Base-by-base conservation (phyloP, 2,113 vertebrate genomes). In the Vidua macroura region DNA sequence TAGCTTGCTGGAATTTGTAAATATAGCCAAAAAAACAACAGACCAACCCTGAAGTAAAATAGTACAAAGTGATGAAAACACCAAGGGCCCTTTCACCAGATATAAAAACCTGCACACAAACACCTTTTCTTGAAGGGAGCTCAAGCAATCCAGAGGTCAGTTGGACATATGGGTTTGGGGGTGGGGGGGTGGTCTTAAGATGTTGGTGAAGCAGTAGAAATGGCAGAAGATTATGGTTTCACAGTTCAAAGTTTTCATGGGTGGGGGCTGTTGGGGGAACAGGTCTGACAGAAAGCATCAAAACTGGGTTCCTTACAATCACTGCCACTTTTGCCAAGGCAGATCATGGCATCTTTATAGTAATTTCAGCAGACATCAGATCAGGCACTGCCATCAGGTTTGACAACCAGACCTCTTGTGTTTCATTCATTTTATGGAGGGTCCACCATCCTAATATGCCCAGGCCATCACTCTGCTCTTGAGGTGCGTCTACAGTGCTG, bases 1-100 rank as follows among this genome's bases (percentile, higher is more conserved):
- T 56, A 86, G 73, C 77, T 78, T 66, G 23, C 31, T 88, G 88
- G 90, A 90, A 92, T 95, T 95, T 88, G 85, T 92, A 95, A 96
- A 94, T 88, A 86, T 51, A 93, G 73, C 55, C 2, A 6, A 92
- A 94, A 86, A 88, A 77, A 46, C 79, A 90, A 86, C 60, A 84
- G 72, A 75, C 66, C 30, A 74, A 80, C 33, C 7, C 53, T 87
- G 31, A 89, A 87, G 35, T 68, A 68, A 94, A 95, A 82, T 46
- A 68, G 60, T 35, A 90, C 25, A 72, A 93, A 81, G 25, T 64
- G 44, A 67, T 64, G 44, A 33, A 86, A 90, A 93, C 53, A 67
- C 13, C 44, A 80, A 74, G 49, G 11, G 11, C 23, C 30, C 5
- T 2, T 88, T 94, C 80, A 64, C 22, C 27, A 68, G 24, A 22